Percentiles rank a stretch among this genome's conserved stretches.
Evolutionary conservation across 2,113 vertebrate genomes (phyloP).

Genomic region (Ornithorhynchus anatinus): DNA sequence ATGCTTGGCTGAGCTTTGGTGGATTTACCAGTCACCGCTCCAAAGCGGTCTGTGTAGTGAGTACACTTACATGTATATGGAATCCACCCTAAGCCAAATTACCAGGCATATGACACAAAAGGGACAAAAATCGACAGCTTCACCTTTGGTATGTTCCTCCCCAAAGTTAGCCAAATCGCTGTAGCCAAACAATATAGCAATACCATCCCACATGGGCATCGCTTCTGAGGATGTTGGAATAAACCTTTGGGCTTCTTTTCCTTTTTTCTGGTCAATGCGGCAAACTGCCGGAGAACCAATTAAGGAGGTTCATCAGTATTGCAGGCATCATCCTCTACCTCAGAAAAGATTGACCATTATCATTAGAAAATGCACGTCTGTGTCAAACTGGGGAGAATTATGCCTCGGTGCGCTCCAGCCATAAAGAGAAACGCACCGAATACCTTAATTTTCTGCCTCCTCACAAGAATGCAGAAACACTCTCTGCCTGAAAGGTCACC

Average conservation of each 20-base stretch:
- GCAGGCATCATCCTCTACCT: conserved; percentile 17
- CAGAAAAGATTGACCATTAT: conserved; percentile 44
- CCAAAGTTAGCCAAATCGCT: not conserved
- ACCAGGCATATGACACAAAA: no score
- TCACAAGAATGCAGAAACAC: conserved; percentile 28
- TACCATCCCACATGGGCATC: not conserved
- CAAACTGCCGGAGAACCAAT: conserved; percentile 19
- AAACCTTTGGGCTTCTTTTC: not conserved
- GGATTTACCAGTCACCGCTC: not conserved
- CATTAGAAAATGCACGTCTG: conserved; percentile 43
- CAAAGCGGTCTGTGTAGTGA: not conserved
- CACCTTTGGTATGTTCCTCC: conserved; percentile 1
- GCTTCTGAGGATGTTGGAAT: not conserved
- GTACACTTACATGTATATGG: no score
- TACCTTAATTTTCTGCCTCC: conserved; percentile 26
- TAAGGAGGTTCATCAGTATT: conserved; percentile 36
- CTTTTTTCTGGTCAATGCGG: not conserved
- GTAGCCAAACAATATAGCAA: not conserved
- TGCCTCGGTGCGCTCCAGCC: conserved; percentile 23
- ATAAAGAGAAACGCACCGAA: conserved; percentile 36
- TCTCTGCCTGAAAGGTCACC: conserved; percentile 19
- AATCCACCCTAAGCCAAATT: not conserved
- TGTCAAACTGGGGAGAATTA: conserved; percentile 41
- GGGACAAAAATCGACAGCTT: no score
- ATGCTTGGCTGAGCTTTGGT: not conserved